A percentile compares a stretch with the other conserved stretches of the same genome.
Evolutionary conservation across 2,113 vertebrate genomes (phyloP).

Genomic region (Uropsilus gracilis): DNA sequence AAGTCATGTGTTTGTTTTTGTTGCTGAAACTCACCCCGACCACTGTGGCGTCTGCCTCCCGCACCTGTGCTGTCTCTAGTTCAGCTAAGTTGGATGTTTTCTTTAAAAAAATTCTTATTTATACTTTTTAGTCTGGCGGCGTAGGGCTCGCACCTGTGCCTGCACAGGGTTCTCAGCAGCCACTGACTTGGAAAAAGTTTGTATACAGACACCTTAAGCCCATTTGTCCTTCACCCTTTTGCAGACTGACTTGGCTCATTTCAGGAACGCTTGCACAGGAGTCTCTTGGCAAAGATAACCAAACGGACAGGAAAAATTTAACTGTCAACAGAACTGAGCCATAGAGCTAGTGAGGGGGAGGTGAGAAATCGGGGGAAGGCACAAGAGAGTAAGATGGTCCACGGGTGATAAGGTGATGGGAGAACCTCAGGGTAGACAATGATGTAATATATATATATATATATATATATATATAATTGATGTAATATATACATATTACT

Average conservation of each 20-base stretch:
- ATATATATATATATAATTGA: too few species aligned
- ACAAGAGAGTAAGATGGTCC: too few species aligned
- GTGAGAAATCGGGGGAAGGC: too few species aligned
- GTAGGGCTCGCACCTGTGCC: neutral
- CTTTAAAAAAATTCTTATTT: neutral
- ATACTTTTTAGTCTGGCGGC: neutral
- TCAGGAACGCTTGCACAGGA: neutral
- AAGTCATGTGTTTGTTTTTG: neutral
- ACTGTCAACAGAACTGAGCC: too few species aligned
- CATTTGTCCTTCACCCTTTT: neutral
- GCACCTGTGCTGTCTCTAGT: neutral
- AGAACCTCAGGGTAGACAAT: too few species aligned
- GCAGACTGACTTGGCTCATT: neutral
- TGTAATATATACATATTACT: too few species aligned
- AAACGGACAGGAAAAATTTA: too few species aligned
- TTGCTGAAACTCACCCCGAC: neutral
- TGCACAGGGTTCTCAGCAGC: neutral
- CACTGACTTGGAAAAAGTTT: neutral
- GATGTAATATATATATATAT: too few species aligned
- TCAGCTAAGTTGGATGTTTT: neutral
- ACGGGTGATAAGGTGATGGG: too few species aligned
- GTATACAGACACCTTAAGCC: neutral
- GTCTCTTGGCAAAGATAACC: too few species aligned
- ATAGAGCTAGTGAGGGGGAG: too few species aligned
- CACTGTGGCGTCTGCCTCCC: neutral